Evolutionary conservation across 1,140 invertebrate species (phyloP).

Genomic region (Atta cephalotes): DNA sequence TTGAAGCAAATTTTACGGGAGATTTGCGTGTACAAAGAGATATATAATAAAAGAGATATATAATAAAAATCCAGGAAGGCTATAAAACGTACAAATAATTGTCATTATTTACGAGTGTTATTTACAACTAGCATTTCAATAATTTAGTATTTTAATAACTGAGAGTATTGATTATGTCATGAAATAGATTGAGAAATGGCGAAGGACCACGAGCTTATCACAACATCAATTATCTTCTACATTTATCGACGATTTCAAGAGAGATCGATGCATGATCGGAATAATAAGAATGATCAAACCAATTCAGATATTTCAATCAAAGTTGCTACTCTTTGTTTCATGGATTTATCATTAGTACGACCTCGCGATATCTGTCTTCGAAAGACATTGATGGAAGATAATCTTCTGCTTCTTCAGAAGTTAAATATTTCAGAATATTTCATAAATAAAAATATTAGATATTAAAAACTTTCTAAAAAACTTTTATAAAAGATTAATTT

Average conservation of each 20-base stretch:
- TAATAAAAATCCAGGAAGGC: conserved; percentile 14
- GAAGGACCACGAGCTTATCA: background rate
- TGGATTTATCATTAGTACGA: conserved; percentile 76
- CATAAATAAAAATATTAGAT: conserved; percentile 14
- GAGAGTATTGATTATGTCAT: background rate
- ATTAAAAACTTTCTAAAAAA: background rate
- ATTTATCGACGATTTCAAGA: background rate
- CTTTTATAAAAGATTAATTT: conserved; percentile 1
- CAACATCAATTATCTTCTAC: background rate
- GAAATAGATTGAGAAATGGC: background rate
- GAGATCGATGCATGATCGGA: background rate
- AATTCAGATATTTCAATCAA: conserved; percentile 37
- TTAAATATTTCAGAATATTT: background rate
- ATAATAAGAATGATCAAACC: background rate
- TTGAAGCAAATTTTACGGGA: background rate
- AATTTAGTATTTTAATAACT: background rate
- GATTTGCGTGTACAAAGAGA: background rate
- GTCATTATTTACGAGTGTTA: conserved; percentile 16
- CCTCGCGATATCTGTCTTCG: conserved; percentile 54
- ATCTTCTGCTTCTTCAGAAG: conserved; percentile 46
- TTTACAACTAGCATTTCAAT: conserved; percentile 8
- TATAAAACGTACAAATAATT: background rate
- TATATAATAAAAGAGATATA: conserved; percentile 19
- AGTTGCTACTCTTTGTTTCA: conserved; percentile 53
- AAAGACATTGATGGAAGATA: conserved; percentile 59